These are phyloP conservation scores for Trichogramma pretiosum DNA, from an alignment of 1,140 invertebrate genomes.

Conservation along the genomic window DNA sequence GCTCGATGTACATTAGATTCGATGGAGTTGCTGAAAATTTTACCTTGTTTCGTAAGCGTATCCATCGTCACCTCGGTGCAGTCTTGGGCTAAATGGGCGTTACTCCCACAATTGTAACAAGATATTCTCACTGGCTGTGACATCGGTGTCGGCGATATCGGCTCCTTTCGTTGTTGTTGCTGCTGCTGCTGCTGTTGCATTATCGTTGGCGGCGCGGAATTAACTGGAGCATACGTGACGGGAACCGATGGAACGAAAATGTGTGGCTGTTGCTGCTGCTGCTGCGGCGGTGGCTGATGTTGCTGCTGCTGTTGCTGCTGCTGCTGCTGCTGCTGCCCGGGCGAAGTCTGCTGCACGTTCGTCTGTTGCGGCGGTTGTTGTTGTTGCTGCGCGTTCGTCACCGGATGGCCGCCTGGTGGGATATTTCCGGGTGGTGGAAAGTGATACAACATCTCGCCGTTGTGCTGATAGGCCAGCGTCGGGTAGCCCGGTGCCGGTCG, in stretches of 20 bases:
- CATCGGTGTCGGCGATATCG: conserved; percentile 41
- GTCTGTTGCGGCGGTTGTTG: conserved; percentile 35
- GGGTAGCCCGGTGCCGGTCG: conserved; percentile 41
- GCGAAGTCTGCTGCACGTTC: conserved; percentile 6
- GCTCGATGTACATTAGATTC: not conserved
- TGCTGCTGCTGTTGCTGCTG: conserved; percentile 10
- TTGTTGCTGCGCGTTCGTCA: conserved; percentile 36
- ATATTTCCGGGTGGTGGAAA: conserved; percentile 35
- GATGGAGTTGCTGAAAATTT: not conserved
- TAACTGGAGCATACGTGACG: conserved; percentile 25
- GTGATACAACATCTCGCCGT: conserved; percentile 48
- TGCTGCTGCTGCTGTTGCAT: conserved; percentile 39
- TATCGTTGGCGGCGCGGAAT: conserved; percentile 31
- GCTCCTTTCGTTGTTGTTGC: conserved; percentile 39
- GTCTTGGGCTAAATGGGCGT: conserved; percentile 68
- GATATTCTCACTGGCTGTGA: conserved; percentile 49
- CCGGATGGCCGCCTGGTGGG: conserved; percentile 39
- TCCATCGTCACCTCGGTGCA: conserved; percentile 83
- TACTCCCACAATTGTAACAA: conserved; percentile 61
- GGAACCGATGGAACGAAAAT: conserved; percentile 38
- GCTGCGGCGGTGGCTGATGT: conserved; percentile 38
- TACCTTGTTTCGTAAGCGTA: conserved; percentile 66
- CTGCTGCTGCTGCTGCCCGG: conserved; percentile 3
- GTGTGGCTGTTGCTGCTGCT: conserved; percentile 38
- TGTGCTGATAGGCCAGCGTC: conserved; percentile 36